A percentile compares a stretch with the other conserved stretches of the same genome.
Evolutionary conservation across 2,113 vertebrate species (phyloP).

Genomic region (Rhea pennata): DNA sequence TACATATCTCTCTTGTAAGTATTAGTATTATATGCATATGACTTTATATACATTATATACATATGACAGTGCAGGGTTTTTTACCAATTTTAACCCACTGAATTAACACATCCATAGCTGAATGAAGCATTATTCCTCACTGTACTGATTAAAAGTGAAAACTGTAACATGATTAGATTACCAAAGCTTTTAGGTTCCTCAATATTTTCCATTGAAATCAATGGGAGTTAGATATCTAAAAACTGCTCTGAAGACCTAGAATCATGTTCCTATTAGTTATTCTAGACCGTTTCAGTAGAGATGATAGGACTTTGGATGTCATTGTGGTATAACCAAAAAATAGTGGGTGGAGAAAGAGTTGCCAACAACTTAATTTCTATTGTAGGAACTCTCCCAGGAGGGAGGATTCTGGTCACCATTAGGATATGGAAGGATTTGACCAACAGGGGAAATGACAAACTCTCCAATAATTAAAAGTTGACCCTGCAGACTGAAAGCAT

Average conservation of each 20-base stretch:
- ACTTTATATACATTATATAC: too few relatives aligned
- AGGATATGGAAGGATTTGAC: not conserved
- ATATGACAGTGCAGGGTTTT: not conserved
- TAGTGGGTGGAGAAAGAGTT: not conserved
- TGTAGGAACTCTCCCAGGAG: not conserved
- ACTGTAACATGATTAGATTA: rapidly evolving
- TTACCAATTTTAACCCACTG: not conserved
- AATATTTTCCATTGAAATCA: rapidly evolving
- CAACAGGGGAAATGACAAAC: too few relatives aligned
- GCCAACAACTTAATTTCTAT: rapidly evolving
- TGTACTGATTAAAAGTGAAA: not conserved
- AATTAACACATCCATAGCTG: not conserved
- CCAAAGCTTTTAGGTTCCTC: not conserved
- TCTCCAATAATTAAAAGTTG: rapidly evolving
- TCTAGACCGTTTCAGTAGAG: not conserved
- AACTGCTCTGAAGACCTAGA: rapidly evolving
- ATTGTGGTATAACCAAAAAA: not conserved
- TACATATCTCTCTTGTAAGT: rapidly evolving
- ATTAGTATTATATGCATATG: rapidly evolving
- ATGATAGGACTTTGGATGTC: not conserved
- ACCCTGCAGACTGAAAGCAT: not conserved
- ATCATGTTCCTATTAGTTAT: not conserved
- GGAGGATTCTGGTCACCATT: rapidly evolving
- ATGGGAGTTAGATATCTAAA: rapidly evolving
- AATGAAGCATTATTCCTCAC: not conserved